Base-by-base conservation (phyloP, 1,140 invertebrate species). In the Listronotus oregonensis region DNA sequence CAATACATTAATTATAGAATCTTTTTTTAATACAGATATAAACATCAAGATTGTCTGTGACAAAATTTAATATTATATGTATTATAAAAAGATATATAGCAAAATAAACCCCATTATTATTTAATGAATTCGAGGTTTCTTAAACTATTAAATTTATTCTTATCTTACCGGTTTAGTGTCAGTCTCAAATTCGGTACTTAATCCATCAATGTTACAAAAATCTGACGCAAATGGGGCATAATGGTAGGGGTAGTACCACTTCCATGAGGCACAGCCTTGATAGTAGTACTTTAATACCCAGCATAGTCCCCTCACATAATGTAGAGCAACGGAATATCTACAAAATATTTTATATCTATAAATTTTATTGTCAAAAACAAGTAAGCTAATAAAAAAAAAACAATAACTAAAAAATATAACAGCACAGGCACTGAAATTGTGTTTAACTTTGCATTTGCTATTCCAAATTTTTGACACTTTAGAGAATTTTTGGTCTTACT, bases 161-260 rank as follows among this genome's bases (percentile, higher is more conserved):
- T 27, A 27, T 27, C 85, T 86, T 82, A 93, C 91, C 15, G 96
- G 96, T 78, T 89, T 81, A 0, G 96, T 97, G 46, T 88, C 89
- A 75, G 85, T 91, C 74, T 95, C 91, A 82, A 99, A 99, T 73
- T 90, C 85, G 0, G 92, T 93, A 44, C 90, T 88, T 3, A 97
- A 80, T 10, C 91, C 89, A 51, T 85, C 87, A 40, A 99, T 93
- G 76, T 98, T 94, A 18, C 95, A 85, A 81, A 99, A 99, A 83
- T 99, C 97, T 2, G 96, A 98, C 5, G 98, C 97, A 84, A 99
- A 99, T n/a, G 97, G 97, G 3, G 98, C 97, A 85, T 99, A 99
- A 81, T 99, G 97, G 80, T 97, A 99, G 0, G 98, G 98, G 81
- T 96, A 99, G 82, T 98, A 99, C 98, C 98, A 99, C 80, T 97